Percentiles rank a stretch among this genome's conserved stretches.
phyloP scores from a whole-genome alignment of 2,113 vertebrate species.

The Epinephelus fuscoguttatus region DNA sequence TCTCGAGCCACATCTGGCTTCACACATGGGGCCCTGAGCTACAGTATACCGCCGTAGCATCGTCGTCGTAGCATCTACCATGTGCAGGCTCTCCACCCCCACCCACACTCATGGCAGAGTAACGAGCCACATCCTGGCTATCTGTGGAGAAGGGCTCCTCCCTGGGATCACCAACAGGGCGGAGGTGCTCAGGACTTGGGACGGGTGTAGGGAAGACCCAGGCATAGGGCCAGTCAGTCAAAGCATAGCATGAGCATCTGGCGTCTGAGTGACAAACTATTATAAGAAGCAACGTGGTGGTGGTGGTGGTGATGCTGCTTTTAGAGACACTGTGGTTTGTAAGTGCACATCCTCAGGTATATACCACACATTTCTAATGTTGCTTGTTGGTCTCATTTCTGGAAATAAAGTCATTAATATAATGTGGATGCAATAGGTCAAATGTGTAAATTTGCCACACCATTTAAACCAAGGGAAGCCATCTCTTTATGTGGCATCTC shows the following conservation, averaged over 20 bases:
- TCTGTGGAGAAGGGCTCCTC: constrained; percentile 38
- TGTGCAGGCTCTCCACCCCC: constrained; percentile 28
- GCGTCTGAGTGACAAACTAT: neutral
- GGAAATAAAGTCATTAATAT: neutral
- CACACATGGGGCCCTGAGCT: constrained; percentile 36
- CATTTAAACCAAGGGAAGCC: neutral
- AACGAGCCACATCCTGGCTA: constrained; percentile 32
- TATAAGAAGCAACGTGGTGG: constrained; percentile 1
- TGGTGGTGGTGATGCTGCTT: neutral
- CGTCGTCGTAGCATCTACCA: constrained; percentile 30
- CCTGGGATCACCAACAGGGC: constrained; percentile 15
- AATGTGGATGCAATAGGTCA: neutral
- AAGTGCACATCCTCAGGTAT: constrained; percentile 17
- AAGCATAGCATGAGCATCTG: constrained; percentile 26
- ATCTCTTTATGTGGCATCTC: neutral
- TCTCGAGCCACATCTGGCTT: constrained; percentile 61
- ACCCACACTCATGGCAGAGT: constrained; percentile 11
- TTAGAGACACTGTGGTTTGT: neutral
- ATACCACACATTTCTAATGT: neutral
- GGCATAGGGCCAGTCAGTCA: constrained; percentile 15
- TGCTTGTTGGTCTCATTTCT: neutral
- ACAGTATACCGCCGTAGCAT: neutral
- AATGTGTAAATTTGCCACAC: neutral
- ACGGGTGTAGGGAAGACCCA: constrained; percentile 20
- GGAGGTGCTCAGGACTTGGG: constrained; percentile 34